These are phyloP conservation scores for Thaumatotibia leucotreta DNA, from an alignment of 1,140 invertebrate species.

Conservation along the genomic window DNA sequence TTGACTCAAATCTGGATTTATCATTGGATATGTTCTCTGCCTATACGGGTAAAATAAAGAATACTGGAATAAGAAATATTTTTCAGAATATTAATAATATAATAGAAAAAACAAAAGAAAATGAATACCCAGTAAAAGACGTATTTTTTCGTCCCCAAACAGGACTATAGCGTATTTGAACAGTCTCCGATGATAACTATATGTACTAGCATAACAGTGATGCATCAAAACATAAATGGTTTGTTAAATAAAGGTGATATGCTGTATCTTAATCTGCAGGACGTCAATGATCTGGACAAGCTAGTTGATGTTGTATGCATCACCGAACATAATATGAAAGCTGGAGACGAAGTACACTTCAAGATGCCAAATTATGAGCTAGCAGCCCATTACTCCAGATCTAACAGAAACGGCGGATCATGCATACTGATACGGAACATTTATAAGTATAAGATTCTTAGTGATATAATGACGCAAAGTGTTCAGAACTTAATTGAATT, in stretches of 20 bases:
- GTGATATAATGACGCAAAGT: not conserved
- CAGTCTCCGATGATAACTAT: not conserved
- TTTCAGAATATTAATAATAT: not conserved
- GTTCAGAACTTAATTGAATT: conserved; percentile 15
- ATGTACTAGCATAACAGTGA: conserved; percentile 5
- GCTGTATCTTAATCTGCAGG: conserved; percentile 11
- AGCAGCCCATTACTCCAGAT: conserved; percentile 17
- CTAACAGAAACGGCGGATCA: conserved; percentile 16
- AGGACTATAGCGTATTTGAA: not conserved
- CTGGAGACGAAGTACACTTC: conserved; percentile 15
- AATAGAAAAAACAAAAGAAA: not conserved
- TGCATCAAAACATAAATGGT: conserved; percentile 27
- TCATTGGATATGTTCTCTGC: not conserved
- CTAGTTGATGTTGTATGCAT: conserved; percentile 20
- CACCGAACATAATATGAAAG: conserved; percentile 17
- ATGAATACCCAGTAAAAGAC: not conserved
- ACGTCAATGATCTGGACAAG: not conserved
- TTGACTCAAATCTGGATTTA: not conserved
- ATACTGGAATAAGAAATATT: not conserved
- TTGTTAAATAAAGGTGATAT: conserved; percentile 18
- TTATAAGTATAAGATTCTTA: conserved; percentile 13
- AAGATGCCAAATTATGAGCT: conserved; percentile 15
- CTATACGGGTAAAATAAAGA: not conserved
- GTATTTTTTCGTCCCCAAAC: not conserved
- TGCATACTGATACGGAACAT: conserved; percentile 21